Evolutionary conservation across 1,140 invertebrate species (phyloP), one percentile per base, ranked within the genome.

Genomic region (Frieseomelitta varia): DNA sequence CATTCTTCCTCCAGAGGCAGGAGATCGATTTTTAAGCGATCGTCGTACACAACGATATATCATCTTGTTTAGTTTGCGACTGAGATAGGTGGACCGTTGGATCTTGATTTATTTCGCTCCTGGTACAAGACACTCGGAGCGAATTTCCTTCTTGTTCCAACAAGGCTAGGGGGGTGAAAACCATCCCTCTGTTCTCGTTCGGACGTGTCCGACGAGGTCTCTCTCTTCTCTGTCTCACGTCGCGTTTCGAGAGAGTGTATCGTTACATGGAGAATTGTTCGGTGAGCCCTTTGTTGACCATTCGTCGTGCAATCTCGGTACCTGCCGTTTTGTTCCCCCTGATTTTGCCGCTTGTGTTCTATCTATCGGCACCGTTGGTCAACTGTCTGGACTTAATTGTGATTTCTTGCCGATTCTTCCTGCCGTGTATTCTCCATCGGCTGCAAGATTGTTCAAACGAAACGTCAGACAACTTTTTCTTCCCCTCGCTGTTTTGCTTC

Each of bases 21-120:
- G 30, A 56, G 65, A 82, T 82, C 81, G 81, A 82, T 65, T 82
- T 82, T 82, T 82, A 82, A 82, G 53, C 74, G 81, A 17, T 34
- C 61, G 34, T 68, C 27, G 53, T 53, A 34, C 63, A 34, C 63
- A 30, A 27, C 61, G 81, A 82, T 82, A 76, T 77, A 82, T 82
- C 81, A 82, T 82, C 73, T 82, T 67, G 81, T 75, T 67, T 80
- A 84, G 86, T 85, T 88, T 85, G 88, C 77, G 39, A 78, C 68
- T 27, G 75, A 74, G 78, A 61, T 86, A 75, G 84, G 83, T 68
- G 77, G 76, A n/a, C 63, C 39, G 69, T n/a, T 68, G 63, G 74
- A 56, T 75, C 81, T 75, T 82, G 81, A 82, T 82, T 82, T 82
- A 82, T 88, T 91, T 84, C 85, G 68, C 74, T 83, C 71, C 76